phyloP scores from a whole-genome alignment of 2,797 vertebrate genomes.

The Sebastes minor region DNA sequence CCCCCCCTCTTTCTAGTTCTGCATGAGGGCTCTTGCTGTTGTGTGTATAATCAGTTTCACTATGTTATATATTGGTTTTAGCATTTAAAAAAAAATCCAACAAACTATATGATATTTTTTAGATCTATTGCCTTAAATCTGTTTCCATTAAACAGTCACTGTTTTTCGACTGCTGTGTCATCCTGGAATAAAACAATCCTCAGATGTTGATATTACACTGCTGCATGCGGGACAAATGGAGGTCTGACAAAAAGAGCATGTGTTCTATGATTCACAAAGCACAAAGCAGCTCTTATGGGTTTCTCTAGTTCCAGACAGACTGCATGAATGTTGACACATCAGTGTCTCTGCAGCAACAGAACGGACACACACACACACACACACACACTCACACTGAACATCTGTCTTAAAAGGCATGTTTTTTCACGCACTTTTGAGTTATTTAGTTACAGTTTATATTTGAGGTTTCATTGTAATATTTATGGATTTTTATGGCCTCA shows the following conservation, averaged over 20 bases:
- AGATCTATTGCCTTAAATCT: not conserved
- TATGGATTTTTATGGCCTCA: not conserved
- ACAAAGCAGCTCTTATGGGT: conserved; percentile 28
- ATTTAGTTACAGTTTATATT: not conserved
- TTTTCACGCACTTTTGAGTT: not conserved
- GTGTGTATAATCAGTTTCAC: not conserved
- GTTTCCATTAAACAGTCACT: conserved; percentile 12
- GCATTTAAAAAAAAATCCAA: not conserved
- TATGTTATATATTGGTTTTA: not conserved
- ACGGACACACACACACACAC: not conserved
- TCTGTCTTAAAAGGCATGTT: not conserved
- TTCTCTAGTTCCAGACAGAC: conserved; percentile 20
- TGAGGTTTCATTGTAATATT: not conserved
- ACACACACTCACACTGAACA: not conserved
- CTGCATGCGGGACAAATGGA: conserved; percentile 3
- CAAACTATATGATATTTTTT: conserved; percentile 22
- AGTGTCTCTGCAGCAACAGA: conserved; percentile 6
- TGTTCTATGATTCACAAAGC: conserved; percentile 30
- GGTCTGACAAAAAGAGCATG: conserved; percentile 12
- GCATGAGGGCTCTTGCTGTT: not conserved
- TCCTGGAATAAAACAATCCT: conserved; percentile 20
- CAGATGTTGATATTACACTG: conserved; percentile 38
- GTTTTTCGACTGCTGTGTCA: conserved; percentile 11
- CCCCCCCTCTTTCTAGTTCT: not conserved
- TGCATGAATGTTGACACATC: not conserved